Evolutionary conservation across 2,797 vertebrate species (phyloP).

Genomic region (Syngnathus rostellatus): DNA sequence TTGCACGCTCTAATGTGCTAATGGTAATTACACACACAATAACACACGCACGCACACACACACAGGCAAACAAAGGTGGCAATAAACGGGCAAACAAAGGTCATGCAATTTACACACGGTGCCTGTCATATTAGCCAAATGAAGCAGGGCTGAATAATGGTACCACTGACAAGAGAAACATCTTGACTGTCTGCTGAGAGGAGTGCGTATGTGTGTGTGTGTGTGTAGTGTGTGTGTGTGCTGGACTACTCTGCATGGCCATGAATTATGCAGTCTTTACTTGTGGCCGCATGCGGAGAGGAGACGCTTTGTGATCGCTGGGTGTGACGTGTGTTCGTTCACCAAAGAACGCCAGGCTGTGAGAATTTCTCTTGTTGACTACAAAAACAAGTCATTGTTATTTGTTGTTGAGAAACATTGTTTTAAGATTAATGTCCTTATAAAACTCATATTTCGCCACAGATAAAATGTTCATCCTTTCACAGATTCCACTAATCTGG

Average conservation of each 20-base stretch:
- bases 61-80: constrained; percentile 2
- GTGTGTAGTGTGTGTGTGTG: neutral
- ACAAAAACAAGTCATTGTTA: neutral
- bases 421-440: neutral
- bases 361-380: neutral
- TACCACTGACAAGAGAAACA: neutral
- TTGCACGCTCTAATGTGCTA: constrained; percentile 14
- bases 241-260: constrained; percentile 5
- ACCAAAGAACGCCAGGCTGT: neutral
- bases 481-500: neutral
- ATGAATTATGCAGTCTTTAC: neutral
- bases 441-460: neutral
- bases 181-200: neutral
- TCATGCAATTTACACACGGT: constrained; percentile 41
- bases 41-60: constrained; percentile 2
- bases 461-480: no score
- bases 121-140: constrained; percentile 48
- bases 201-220: constrained; percentile 3
- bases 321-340: neutral
- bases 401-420: neutral
- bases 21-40: constrained; percentile 21
- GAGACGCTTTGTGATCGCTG: neutral
- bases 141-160: constrained; percentile 23
- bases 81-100: constrained; percentile 32
- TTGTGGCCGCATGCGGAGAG: neutral